Conservation (phyloP, 2,888 invertebrate species). For the Drosophila mimetica region DNA sequence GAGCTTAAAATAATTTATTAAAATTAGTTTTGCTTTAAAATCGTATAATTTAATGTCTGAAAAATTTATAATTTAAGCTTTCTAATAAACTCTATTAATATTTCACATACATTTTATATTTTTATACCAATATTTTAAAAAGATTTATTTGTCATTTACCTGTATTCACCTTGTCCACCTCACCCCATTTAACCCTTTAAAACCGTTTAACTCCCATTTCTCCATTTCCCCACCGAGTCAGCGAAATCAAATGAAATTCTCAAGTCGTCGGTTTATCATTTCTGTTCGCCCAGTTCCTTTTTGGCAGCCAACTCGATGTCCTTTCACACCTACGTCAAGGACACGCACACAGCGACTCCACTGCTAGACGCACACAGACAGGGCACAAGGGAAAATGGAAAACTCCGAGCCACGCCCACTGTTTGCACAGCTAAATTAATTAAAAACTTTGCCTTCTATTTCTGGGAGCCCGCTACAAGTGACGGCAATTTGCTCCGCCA, state of each 20-base stretch:
- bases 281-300: slow-evolving; percentile 60
- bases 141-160: too few species aligned
- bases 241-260: slow-evolving; percentile 9
- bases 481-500: slow-evolving; percentile 62
- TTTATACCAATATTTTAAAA: too few species aligned
- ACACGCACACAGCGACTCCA: slow-evolving; percentile 31
- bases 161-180: background rate
- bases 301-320: slow-evolving; percentile 60
- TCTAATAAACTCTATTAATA: too few species aligned
- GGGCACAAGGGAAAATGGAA: slow-evolving; percentile 37
- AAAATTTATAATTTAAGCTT: too few species aligned
- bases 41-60: too few species aligned
- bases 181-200: background rate
- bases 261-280: slow-evolving; percentile 20
- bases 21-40: too few species aligned
- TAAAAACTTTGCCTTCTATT: slow-evolving; percentile 61
- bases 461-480: slow-evolving; percentile 75
- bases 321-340: slow-evolving; percentile 62
- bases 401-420: slow-evolving; percentile 50
- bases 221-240: background rate
- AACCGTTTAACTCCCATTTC: background rate
- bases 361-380: slow-evolving; percentile 47
- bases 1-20: too few species aligned
- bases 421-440: slow-evolving; percentile 65
- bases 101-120: too few species aligned